A percentile compares a stretch with the other conserved stretches of the same genome.
Conservation (phyloP, 2,113 vertebrate genomes). For the Otolemur garnettii region DNA sequence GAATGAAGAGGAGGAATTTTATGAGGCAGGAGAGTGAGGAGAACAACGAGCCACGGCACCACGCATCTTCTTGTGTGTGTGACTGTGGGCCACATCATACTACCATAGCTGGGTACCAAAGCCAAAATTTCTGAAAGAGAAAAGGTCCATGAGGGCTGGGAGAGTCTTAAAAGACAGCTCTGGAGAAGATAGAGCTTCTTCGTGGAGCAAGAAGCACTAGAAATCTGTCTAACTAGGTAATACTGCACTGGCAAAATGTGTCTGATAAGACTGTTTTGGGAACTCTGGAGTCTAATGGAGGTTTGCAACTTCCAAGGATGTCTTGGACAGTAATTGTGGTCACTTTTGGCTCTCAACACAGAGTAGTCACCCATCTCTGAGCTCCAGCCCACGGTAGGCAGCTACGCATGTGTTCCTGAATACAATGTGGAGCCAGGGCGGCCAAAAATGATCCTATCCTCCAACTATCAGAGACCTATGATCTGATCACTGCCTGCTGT, state of each 20-base stretch:
- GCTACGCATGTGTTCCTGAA: background rate
- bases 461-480: background rate
- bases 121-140: background rate
- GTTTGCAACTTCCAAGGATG: background rate
- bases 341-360: background rate
- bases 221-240: background rate
- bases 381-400: background rate
- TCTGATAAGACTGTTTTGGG: background rate
- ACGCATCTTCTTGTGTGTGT: fast-evolving
- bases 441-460: background rate
- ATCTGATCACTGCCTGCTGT: background rate
- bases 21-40: background rate
- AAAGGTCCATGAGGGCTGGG: background rate
- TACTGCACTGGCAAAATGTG: background rate
- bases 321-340: background rate
- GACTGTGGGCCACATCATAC: background rate
- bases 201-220: background rate
- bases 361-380: background rate
- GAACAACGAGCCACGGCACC: background rate
- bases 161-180: background rate
- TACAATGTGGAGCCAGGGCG: background rate
- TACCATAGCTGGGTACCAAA: background rate
- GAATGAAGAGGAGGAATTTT: background rate
- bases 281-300: background rate
- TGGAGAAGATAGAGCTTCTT: too few relatives aligned